Conservation (phyloP, 2,888 invertebrate genomes). For the Eurois occulta region DNA sequence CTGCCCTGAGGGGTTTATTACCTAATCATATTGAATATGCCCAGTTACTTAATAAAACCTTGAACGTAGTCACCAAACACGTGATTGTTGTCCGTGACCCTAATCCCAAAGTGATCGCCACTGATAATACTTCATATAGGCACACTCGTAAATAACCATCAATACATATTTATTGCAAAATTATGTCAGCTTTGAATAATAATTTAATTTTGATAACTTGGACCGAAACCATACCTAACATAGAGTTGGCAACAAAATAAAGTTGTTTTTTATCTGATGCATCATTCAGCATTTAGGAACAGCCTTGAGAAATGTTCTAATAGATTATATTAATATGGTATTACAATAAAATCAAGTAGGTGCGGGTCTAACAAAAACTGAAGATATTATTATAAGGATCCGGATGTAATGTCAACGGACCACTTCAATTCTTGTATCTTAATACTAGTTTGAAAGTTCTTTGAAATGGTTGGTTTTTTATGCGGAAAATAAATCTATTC, state of each 20-base stretch:
- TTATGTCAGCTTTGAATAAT: slow-evolving; percentile 19
- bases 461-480: not conserved
- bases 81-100: slow-evolving; percentile 23
- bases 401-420: not conserved
- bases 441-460: slow-evolving; percentile 3
- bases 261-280: not conserved
- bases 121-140: slow-evolving; percentile 12
- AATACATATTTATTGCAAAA: slow-evolving; percentile 36
- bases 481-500: slow-evolving; percentile 10
- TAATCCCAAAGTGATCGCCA: slow-evolving; percentile 6
- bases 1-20: not conserved
- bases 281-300: not conserved
- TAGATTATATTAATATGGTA: not conserved
- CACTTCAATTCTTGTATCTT: not conserved
- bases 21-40: not conserved
- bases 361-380: not conserved
- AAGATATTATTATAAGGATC: not conserved
- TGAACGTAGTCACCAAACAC: slow-evolving; percentile 2
- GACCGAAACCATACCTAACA: not conserved
- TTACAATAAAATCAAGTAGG: not conserved
- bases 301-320: not conserved
- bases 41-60: slow-evolving; percentile 24
- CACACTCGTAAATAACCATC: slow-evolving; percentile 32
- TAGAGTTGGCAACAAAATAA: not conserved
- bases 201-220: slow-evolving; percentile 8